phyloP scores from a whole-genome alignment of 2,797 vertebrate species.

The Protonibea diacanthus region DNA sequence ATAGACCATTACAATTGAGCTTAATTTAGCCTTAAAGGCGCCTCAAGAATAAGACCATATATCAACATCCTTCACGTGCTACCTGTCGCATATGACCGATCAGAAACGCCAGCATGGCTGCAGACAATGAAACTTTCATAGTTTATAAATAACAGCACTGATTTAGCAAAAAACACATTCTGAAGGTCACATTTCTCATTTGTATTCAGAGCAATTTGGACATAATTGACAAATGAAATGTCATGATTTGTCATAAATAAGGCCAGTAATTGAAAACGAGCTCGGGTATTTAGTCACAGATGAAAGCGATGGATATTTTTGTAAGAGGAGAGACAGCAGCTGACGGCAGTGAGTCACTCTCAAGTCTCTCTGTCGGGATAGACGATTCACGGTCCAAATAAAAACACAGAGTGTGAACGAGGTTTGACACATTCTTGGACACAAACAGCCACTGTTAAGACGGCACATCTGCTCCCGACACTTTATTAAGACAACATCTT shows the following conservation, averaged over 20 bases:
- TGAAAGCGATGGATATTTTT: slow-evolving; percentile 47
- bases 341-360: slow-evolving; percentile 69
- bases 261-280: slow-evolving; percentile 4
- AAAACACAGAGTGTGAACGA: slow-evolving; percentile 65
- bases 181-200: slow-evolving; percentile 5
- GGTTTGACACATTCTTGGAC: slow-evolving; percentile 69
- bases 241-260: not conserved
- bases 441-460: slow-evolving; percentile 27
- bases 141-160: slow-evolving; percentile 7
- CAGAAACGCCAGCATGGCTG: not conserved
- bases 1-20: slow-evolving; percentile 16
- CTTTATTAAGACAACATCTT: not conserved
- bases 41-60: not conserved
- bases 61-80: not conserved
- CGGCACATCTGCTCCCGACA: slow-evolving; percentile 50
- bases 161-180: not conserved
- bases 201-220: not conserved
- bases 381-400: slow-evolving; percentile 55
- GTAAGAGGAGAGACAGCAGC: slow-evolving; percentile 51
- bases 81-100: not conserved
- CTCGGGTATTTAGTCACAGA: slow-evolving; percentile 19
- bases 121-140: not conserved
- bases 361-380: slow-evolving; percentile 59
- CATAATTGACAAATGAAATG: not conserved
- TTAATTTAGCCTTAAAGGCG: slow-evolving; percentile 11